Evolutionary conservation across 2,888 invertebrate genomes (phyloP).

Genomic region (Monopis laevigella): DNA sequence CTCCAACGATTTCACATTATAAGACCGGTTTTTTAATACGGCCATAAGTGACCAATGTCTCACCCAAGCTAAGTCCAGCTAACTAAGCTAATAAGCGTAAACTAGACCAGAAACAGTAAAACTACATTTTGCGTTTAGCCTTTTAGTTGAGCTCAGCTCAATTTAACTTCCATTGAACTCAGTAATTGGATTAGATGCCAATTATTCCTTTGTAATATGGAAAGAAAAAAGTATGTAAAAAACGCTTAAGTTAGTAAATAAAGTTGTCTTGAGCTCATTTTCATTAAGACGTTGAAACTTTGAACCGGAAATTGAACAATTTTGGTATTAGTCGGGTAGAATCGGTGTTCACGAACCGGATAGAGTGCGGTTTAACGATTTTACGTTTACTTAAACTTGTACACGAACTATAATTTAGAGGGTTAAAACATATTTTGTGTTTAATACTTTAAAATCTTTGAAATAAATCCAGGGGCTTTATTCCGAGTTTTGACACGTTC

Average conservation of each 20-base stretch:
- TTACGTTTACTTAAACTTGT: slow-evolving; percentile 4
- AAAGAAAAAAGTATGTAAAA: background rate
- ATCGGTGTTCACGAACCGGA: slow-evolving; percentile 2
- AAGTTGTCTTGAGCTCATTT: slow-evolving; percentile 44
- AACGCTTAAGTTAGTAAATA: slow-evolving; percentile 21
- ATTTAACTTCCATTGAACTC: slow-evolving; percentile 1
- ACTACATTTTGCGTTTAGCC: slow-evolving; percentile 7
- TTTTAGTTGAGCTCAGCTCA: background rate
- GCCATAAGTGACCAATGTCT: no score
- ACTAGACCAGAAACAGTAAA: slow-evolving; percentile 7
- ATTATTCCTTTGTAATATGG: no score
- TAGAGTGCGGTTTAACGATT: slow-evolving; percentile 9
- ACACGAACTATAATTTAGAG: no score
- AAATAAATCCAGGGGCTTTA: no score
- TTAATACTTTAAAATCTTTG: no score
- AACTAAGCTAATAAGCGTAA: slow-evolving; percentile 11
- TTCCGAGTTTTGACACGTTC: no score
- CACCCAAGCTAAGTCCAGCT: slow-evolving; percentile 7
- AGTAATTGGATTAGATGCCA: no score
- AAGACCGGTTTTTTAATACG: no score
- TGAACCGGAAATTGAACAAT: slow-evolving; percentile 52
- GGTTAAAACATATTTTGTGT: no score
- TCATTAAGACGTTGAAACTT: slow-evolving; percentile 48
- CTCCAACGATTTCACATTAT: no score
- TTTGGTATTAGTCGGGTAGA: slow-evolving; percentile 29